phyloP scores from a whole-genome alignment of 1,140 invertebrate genomes.

The Ceratina japonica region DNA sequence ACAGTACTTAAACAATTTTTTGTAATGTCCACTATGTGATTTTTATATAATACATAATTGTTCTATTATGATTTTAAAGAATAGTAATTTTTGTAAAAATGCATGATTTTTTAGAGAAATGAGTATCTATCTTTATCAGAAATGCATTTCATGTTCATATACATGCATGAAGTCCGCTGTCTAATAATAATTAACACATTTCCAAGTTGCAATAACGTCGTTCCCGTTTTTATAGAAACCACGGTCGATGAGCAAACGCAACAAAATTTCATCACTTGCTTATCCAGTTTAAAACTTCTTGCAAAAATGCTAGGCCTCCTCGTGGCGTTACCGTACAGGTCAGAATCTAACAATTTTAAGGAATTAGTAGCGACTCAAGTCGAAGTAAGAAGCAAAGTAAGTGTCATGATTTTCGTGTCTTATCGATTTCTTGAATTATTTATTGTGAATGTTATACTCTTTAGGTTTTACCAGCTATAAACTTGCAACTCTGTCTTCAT shows the following conservation, averaged over 20 bases:
- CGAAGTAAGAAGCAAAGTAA: slow-evolving; percentile 71
- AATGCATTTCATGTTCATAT: no score
- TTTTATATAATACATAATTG: no score
- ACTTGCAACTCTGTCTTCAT: slow-evolving; percentile 78
- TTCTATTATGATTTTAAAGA: no score
- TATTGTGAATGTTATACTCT: not conserved
- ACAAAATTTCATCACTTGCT: slow-evolving; percentile 72
- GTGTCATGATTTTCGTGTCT: slow-evolving; percentile 32
- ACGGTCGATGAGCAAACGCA: slow-evolving; percentile 76
- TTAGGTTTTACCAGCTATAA: slow-evolving; percentile 78
- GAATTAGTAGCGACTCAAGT: slow-evolving; percentile 69
- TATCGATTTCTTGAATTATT: not conserved
- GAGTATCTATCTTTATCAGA: no score
- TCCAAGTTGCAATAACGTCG: no score
- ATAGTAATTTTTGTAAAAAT: no score
- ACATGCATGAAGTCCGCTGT: no score
- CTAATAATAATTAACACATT: no score
- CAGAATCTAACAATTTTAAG: slow-evolving; percentile 76
- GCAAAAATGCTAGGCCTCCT: slow-evolving; percentile 74
- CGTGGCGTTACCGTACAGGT: slow-evolving; percentile 76
- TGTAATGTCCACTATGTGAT: no score
- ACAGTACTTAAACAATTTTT: no score
- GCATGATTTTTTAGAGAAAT: no score
- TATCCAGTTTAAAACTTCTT: slow-evolving; percentile 72
- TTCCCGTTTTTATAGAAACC: not conserved